Evolutionary conservation across 2,888 invertebrate genomes (phyloP), one percentile per base, ranked within the genome.

Genomic region (Meghimatium bilineatum): DNA sequence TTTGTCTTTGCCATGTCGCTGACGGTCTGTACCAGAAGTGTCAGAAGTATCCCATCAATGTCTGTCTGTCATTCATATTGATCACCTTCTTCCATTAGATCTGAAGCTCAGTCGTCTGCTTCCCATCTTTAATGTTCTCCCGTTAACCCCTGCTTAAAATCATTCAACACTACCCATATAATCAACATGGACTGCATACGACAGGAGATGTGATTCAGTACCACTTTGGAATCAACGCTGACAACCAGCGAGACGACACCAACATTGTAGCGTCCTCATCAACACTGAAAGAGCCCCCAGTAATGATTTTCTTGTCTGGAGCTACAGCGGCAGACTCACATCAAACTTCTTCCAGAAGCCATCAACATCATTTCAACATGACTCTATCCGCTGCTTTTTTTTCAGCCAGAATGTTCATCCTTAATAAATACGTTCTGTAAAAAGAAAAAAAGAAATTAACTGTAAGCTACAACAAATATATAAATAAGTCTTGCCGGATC

Each of bases 301-400:
- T 74, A 74, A 74, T 52, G 74, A 74, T 74, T 74, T 74, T 23
- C 52, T 29, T 52, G 74, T 52, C 74, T 32, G 34, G 32, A 14
- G 32, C 14, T 6, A 74, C 49, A 32, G 29, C 20, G 32, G 49
- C 8, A 12, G 32, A 29, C 29, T 29, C 74, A 74, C 14, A 52
- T 74, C 52, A 49, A 0, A 10, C 14, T 32, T 29, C 49, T 49
- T 26, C 52, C 0, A 74, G 32, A 23, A 52, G 52, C 52, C 32
- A 74, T 52, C 52, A 52, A n/a, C 29, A 74, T 74, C 74, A 32
- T 32, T 74, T 6, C 52, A 74, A 20, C 44, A 14, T 38, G 72
- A 29, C n/a, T 36, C 36, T 38, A 29, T 12, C n/a, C n/a, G 63
- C 23, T 66, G 32, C 14, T 66, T 29, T 32, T 66, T 66, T 32